These are phyloP conservation scores for Calosoma granatense DNA, from an alignment of 1,140 invertebrate genomes.

Conservation along the genomic window DNA sequence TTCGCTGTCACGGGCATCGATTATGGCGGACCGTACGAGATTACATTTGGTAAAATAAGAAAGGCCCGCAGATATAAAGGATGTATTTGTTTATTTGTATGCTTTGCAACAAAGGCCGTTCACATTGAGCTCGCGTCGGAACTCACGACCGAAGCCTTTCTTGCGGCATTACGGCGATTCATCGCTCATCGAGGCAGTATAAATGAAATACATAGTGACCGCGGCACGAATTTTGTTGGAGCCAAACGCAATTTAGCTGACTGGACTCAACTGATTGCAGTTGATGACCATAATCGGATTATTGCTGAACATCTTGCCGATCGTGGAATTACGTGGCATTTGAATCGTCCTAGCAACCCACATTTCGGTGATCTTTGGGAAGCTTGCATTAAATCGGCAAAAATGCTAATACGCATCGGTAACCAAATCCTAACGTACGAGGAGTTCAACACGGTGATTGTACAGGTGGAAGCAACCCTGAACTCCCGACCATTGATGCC, in stretches of 20 bases:
- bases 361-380: background rate
- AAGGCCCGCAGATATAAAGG: background rate
- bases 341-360: background rate
- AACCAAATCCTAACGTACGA: constrained; percentile 19
- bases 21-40: background rate
- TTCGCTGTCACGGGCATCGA: background rate
- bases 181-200: constrained; percentile 16
- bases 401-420: background rate
- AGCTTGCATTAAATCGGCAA: too few relatives aligned
- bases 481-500: constrained; percentile 21
- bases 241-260: constrained; percentile 14
- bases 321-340: background rate
- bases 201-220: constrained; percentile 20
- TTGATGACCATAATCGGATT: constrained; percentile 32
- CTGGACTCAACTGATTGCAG: background rate
- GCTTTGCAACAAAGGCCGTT: background rate
- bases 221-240: constrained; percentile 23
- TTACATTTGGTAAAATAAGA: background rate
- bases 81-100: background rate
- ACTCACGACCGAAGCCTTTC: constrained; percentile 19
- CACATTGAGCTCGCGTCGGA: constrained; percentile 16
- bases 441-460: constrained; percentile 17
- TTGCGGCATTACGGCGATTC: constrained; percentile 19
- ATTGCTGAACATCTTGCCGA: background rate
- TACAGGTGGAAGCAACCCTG: constrained; percentile 18